Evolutionary conservation across 2,113 vertebrate genomes (phyloP), one percentile per base, ranked within the genome.

Genomic region (Urocolius indicus): DNA sequence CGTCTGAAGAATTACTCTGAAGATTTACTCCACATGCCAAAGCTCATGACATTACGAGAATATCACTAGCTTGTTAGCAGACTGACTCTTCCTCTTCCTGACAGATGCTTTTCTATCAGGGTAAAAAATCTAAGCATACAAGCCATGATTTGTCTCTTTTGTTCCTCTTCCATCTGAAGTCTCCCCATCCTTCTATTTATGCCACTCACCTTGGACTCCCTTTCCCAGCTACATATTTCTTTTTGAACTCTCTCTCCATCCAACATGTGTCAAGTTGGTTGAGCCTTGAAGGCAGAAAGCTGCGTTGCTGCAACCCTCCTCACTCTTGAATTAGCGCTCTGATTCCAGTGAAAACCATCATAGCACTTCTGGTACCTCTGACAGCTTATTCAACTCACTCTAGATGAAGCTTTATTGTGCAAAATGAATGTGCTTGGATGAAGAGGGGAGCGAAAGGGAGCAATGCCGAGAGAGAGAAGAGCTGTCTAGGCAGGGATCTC

Each of bases 191-290:
- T 68, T 93, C 34, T 52, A 14, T 38, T 72, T 91, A 43, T 49
- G n/a, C 16, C 32, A 2, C 12, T 89, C 0, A 0, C 30, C 17
- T 74, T n/a, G 29, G 27, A 49, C 36, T 75, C 17, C 36, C 84
- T 88, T 90, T 71, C 88, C 34, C 24, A 49, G 30, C 75, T 63
- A 18, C 5, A 0, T 71, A 30, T 67, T 92, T 77, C 79, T 77
- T 73, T 76, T 84, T 34, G 11, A 79, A 61, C 30, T 7, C 11
- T 55, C 26, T 26, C 24, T 24, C 58, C 10, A 30, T 27, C 59
- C 6, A 3, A 36, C 36, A 24, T 0, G 1, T n/a, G 54, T 34
- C 6, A n/a, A 26, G 23, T 27, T 80, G 55, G 48, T 77, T 43
- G 62, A 59, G 66, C 48, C 16, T 32, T 27, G 52, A 13, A 18